A percentile compares a stretch with the other conserved stretches of the same genome.
Conservation (phyloP, 2,113 vertebrate genomes). For the Pogona vitticeps region DNA sequence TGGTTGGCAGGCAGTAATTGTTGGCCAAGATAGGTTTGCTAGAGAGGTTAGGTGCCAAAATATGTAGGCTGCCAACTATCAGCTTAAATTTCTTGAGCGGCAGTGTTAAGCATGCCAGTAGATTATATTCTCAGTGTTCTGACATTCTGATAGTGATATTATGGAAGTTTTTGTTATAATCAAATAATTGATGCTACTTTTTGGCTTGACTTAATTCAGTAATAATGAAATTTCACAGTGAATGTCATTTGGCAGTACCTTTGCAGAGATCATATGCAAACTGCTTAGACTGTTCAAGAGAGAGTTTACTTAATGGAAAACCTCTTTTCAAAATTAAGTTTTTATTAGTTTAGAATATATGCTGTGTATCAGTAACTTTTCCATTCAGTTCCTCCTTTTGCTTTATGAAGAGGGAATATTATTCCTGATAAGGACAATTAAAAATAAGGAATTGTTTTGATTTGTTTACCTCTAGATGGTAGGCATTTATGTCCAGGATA, state of each 20-base stretch:
- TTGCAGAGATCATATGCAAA: neutral
- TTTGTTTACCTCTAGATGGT: neutral
- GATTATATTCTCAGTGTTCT: neutral
- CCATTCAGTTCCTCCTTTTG: neutral
- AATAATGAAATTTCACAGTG: neutral
- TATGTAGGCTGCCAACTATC: conserved; percentile 25
- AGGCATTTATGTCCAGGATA: too few relatives aligned
- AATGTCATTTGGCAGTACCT: neutral
- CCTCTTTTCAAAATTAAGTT: neutral
- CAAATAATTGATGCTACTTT: neutral
- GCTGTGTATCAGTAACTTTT: neutral
- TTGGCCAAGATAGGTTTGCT: conserved; percentile 23
- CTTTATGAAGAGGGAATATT: neutral
- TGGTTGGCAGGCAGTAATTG: conserved; percentile 26
- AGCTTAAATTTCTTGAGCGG: conserved; percentile 17
- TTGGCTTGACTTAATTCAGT: neutral
- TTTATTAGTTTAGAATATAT: neutral
- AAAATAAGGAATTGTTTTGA: neutral
- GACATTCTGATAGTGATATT: neutral
- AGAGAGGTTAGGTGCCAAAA: conserved; percentile 40
- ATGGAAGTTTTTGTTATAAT: neutral
- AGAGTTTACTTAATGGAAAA: neutral
- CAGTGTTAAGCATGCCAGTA: neutral
- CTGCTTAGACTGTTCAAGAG: neutral
- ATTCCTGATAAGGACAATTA: neutral